Evolutionary conservation across 2,888 invertebrate genomes (phyloP), one percentile per base, ranked within the genome.

Genomic region (Cosmorhoe ocellata): DNA sequence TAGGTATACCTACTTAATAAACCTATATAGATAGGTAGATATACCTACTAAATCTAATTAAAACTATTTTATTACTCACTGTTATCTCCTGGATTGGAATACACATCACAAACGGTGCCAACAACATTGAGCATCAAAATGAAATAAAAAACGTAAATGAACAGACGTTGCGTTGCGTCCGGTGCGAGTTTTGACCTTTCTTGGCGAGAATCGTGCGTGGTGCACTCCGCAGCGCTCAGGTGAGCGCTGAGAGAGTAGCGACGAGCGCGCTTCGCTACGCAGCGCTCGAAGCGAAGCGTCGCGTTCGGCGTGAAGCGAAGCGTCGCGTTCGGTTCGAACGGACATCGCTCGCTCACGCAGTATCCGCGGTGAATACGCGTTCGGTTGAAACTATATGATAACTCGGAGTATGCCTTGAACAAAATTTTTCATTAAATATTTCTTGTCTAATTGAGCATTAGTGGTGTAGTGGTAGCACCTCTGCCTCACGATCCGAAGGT

Each of bases 341-440:
- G 61, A 24, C 67, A 64, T 26, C 61, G 57, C 3, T n/a, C 31
- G 26, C 56, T 63, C 12, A 70, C 58, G 46, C 70, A 70, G 45
- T 64, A 65, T 0, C 70, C 70, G 4, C 66, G 67, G 44, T 66
- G 61, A 2, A 66, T 45, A 0, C 44, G 46, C 5, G 62, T 58
- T 10, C 64, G 61, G 37, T 74, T 70, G 13, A 32, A 41, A 5
- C 7, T 11, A 5, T 8, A 4, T 1, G 4, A 12, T 4, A 18
- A 11, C 1, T 24, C 11, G 0, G 50, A 50, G 13, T 54, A 47
- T 43, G 32, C 32, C 56, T 56, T 43, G 1, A 45, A 18, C 18
- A 18, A 18, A 18, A 18, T 18, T 3, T 18, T 18, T 18, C 4
- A 4, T 18, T 3, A 18, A 3, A 18, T 18, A 18, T 3, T 18